Percentiles rank a stretch among this genome's conserved stretches.
These are phyloP conservation scores for Chelmon rostratus DNA, from an alignment of 2,797 vertebrate genomes.

Conservation along the genomic window DNA sequence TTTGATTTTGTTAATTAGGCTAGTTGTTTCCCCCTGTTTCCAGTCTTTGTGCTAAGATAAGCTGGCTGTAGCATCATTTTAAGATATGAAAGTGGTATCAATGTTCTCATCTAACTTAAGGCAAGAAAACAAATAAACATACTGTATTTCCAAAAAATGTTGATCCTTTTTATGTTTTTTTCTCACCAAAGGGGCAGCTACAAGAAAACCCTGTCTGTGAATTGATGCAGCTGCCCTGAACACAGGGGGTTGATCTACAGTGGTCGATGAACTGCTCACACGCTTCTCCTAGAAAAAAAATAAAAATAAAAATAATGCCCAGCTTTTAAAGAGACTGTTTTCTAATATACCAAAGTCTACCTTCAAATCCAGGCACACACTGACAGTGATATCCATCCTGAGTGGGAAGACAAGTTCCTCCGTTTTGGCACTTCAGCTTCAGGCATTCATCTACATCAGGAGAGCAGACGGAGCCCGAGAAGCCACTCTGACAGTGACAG, in stretches of 20 bases:
- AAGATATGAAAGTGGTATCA: background rate
- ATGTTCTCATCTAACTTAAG: background rate
- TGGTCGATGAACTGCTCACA: slow-evolving; percentile 81
- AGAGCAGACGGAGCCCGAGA: slow-evolving; percentile 77
- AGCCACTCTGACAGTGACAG: slow-evolving; percentile 81
- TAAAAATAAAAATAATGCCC: slow-evolving; percentile 36
- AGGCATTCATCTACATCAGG: slow-evolving; percentile 81
- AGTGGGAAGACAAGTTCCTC: slow-evolving; percentile 79
- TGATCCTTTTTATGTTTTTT: background rate
- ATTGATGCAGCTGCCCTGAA: slow-evolving; percentile 80
- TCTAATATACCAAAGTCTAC: slow-evolving; percentile 60
- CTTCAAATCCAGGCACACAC: slow-evolving; percentile 83
- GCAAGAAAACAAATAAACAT: background rate
- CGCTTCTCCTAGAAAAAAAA: slow-evolving; percentile 72
- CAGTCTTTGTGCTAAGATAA: background rate
- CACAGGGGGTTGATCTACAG: slow-evolving; percentile 83
- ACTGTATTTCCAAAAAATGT: background rate
- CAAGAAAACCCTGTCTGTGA: slow-evolving; percentile 82
- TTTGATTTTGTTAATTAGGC: background rate
- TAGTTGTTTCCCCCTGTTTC: background rate
- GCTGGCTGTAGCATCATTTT: background rate
- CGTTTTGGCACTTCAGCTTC: slow-evolving; percentile 80
- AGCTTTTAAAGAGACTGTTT: background rate
- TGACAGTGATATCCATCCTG: slow-evolving; percentile 78
- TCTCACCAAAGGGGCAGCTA: slow-evolving; percentile 86